A percentile compares a stretch with the other conserved stretches of the same genome.
phyloP scores from a whole-genome alignment of 2,797 vertebrate genomes.

The Anas capensis region DNA sequence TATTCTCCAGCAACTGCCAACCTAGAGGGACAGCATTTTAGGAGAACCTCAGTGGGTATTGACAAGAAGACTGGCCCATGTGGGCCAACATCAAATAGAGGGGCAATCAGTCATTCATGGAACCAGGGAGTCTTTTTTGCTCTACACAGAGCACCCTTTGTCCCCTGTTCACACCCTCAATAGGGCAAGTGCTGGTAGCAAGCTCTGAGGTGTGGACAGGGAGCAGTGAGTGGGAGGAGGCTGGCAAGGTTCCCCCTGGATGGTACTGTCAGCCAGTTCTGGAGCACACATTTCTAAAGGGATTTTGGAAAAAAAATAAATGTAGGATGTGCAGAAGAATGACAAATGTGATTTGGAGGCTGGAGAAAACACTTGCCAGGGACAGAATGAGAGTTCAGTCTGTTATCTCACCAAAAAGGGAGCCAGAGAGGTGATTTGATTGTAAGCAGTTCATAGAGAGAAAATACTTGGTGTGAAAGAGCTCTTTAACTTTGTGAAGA shows the following conservation, averaged over 20 bases:
- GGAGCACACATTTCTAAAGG: neutral
- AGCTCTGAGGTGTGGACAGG: neutral
- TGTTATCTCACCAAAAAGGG: neutral
- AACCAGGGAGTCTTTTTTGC: neutral
- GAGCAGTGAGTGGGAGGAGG: neutral
- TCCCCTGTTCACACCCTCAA: neutral
- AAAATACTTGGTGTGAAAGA: neutral
- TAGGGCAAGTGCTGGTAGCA: neutral
- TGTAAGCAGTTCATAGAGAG: neutral
- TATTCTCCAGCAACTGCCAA: neutral
- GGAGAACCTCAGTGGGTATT: neutral
- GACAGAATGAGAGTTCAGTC: neutral
- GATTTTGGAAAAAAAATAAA: neutral
- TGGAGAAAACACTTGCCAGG: neutral
- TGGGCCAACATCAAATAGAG: neutral
- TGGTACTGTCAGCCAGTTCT: neutral
- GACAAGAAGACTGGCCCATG: neutral
- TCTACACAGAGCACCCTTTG: neutral
- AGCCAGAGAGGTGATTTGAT: neutral
- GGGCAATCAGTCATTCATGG: neutral
- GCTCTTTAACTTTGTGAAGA: neutral
- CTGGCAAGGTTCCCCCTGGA: neutral
- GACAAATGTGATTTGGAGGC: neutral
- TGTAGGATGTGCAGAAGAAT: neutral
- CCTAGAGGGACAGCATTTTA: neutral